These are phyloP conservation scores for Zalophus californianus DNA, from an alignment of 2,797 vertebrate genomes.

Conservation along the genomic window DNA sequence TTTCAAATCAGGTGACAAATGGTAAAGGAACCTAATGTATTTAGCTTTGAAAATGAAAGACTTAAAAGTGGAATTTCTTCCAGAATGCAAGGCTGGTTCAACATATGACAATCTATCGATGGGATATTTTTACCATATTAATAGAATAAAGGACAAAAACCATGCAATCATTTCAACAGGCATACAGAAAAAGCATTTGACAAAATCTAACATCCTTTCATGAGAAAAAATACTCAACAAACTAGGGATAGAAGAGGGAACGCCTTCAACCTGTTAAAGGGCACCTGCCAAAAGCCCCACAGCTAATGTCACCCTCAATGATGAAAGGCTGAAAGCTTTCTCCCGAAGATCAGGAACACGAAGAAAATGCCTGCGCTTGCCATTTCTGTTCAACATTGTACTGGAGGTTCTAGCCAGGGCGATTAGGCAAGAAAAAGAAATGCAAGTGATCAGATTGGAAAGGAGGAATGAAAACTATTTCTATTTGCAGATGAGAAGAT, in stretches of 20 bases:
- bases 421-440: conserved; percentile 39
- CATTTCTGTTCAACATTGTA: neutral
- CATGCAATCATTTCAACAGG: neutral
- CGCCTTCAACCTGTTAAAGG: neutral
- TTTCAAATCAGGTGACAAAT: neutral
- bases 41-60: conserved; percentile 30
- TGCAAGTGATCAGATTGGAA: neutral
- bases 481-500: neutral
- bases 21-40: neutral
- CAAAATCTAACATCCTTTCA: neutral
- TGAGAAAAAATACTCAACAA: neutral
- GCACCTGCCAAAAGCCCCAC: neutral
- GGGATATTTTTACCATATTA: neutral
- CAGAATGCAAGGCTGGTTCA: conserved; percentile 24
- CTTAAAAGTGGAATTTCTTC: neutral
- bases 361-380: neutral
- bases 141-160: neutral
- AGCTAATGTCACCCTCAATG: neutral
- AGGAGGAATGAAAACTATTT: conserved; percentile 34
- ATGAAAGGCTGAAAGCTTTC: neutral
- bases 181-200: neutral
- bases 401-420: neutral
- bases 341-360: neutral
- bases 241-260: neutral
- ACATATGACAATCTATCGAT: neutral